Evolutionary conservation across 2,113 vertebrate species (phyloP).

Genomic region (Neopipo cinnamomea): DNA sequence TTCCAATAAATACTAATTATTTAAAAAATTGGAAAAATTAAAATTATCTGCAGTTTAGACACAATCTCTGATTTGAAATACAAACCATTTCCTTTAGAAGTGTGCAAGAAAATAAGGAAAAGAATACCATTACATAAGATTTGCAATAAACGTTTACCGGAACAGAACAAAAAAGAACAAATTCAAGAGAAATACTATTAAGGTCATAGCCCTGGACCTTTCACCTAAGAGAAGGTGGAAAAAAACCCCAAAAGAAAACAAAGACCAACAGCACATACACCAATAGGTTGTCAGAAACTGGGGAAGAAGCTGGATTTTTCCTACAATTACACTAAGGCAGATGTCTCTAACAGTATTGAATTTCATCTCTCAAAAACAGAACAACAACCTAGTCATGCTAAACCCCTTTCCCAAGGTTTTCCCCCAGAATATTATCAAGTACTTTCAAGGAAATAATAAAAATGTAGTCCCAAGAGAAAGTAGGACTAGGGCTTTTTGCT

Average conservation of each 20-base stretch:
- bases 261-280: neutral
- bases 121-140: neutral
- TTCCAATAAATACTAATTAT: neutral
- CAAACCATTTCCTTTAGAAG: constrained; percentile 27
- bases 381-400: neutral
- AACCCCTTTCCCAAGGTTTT: neutral
- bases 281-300: neutral
- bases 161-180: neutral
- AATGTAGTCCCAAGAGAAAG: neutral
- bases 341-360: neutral
- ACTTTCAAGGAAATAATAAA: neutral
- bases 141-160: neutral
- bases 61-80: neutral
- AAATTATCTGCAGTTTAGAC: neutral
- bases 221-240: neutral
- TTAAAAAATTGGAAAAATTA: neutral
- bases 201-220: neutral
- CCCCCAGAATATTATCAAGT: neutral
- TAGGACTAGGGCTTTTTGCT: neutral
- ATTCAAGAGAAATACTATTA: neutral
- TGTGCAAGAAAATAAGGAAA: constrained; percentile 30
- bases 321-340: neutral
- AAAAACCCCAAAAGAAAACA: neutral
- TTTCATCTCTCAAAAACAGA: neutral
- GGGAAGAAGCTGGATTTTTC: neutral